Percentiles rank a stretch among this genome's conserved stretches.
Conservation (phyloP, 2,888 invertebrate genomes). For the Melanotus villosus region DNA sequence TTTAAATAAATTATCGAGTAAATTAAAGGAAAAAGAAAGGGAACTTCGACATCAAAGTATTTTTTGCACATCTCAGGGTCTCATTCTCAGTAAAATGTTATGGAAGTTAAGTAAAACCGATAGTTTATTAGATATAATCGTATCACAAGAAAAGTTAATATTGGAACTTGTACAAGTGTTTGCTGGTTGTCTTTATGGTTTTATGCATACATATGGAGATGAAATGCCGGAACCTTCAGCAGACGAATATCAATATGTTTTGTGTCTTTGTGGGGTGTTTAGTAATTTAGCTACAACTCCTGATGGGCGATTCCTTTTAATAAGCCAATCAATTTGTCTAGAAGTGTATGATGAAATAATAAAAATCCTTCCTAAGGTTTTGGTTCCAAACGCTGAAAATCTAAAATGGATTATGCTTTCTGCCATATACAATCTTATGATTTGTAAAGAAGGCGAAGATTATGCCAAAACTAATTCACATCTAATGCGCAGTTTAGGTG, state of each 20-base stretch:
- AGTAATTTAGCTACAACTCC: conserved; percentile 37
- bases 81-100: conserved; percentile 31
- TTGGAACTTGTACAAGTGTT: conserved; percentile 28
- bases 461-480: conserved; percentile 17
- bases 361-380: conserved; percentile 21
- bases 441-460: conserved; percentile 31
- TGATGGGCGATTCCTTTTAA: conserved; percentile 39
- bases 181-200: conserved; percentile 26
- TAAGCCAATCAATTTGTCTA: conserved; percentile 14
- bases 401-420: conserved; percentile 34
- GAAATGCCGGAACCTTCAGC: conserved; percentile 29
- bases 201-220: conserved; percentile 18
- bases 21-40: conserved; percentile 16
- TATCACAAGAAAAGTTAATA: conserved; percentile 15
- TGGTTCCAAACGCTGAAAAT: conserved; percentile 27
- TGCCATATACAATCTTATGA: conserved; percentile 34
- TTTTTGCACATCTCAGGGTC: conserved; percentile 34
- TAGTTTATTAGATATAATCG: conserved; percentile 23
- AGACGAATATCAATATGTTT: conserved; percentile 34
- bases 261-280: conserved; percentile 29
- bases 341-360: conserved; percentile 30
- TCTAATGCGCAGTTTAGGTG: neutral
- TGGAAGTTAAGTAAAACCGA: conserved; percentile 33
- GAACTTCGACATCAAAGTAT: conserved; percentile 31
- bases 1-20: conserved; percentile 14